These are phyloP conservation scores for Hesperophylax magnus DNA, from an alignment of 1,140 invertebrate species.

Conservation along the genomic window DNA sequence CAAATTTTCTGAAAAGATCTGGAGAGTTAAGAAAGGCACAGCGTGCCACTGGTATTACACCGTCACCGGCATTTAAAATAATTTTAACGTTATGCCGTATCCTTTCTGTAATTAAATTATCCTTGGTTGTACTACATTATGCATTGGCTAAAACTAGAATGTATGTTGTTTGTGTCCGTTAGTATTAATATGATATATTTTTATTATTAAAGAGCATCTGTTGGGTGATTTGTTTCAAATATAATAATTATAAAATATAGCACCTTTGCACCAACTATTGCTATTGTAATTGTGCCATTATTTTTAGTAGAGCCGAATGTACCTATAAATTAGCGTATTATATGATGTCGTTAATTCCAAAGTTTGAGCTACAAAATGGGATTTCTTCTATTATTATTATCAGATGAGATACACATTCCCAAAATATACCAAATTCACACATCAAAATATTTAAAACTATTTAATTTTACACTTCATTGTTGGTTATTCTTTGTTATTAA, in stretches of 20 bases:
- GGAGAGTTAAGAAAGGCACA: too few species aligned
- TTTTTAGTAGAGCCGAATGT: conserved; percentile 47
- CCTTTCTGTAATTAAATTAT: too few species aligned
- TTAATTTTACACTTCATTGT: conserved; percentile 4
- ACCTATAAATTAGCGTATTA: conserved; percentile 31
- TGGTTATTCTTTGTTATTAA: conserved; percentile 1
- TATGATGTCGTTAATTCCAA: conserved; percentile 26
- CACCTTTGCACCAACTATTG: conserved; percentile 44
- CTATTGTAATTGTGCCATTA: conserved; percentile 45
- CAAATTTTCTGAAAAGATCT: too few species aligned
- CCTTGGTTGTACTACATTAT: too few species aligned
- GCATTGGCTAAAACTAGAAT: too few species aligned
- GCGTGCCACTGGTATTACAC: too few species aligned
- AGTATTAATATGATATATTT: neutral
- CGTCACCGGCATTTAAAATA: too few species aligned
- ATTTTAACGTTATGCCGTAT: too few species aligned
- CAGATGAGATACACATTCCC: conserved; percentile 28
- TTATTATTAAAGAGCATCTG: conserved; percentile 35
- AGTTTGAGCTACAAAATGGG: conserved; percentile 30
- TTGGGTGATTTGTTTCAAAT: conserved; percentile 41
- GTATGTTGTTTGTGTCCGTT: conserved; percentile 11
- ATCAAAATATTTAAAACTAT: neutral
- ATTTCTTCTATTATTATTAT: conserved; percentile 6
- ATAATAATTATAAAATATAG: conserved; percentile 28
- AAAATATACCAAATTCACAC: conserved; percentile 34